Evolutionary conservation across 92 coral and sea anemone species (phyloP).

Genomic region (Phymanthus crucifer): DNA sequence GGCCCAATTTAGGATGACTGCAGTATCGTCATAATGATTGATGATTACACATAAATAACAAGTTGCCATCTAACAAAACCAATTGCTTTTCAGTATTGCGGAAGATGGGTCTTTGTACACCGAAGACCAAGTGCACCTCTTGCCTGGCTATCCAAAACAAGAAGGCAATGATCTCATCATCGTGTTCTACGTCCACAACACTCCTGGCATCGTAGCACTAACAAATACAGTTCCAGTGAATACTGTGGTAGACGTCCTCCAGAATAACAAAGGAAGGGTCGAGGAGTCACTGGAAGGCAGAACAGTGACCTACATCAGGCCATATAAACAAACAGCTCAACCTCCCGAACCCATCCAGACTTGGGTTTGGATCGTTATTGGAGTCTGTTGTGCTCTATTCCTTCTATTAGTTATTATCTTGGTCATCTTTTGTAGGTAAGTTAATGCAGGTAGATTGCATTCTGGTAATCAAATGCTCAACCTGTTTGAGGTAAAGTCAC

Average conservation of each 20-base stretch:
- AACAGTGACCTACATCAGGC: background rate
- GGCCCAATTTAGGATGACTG: no score
- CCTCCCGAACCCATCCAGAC: background rate
- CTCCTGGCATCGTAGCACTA: background rate
- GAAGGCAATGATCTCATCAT: background rate
- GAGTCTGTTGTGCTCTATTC: constrained; percentile 8
- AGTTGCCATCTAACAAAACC: no score
- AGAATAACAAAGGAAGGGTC: background rate
- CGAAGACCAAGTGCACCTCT: constrained; percentile 8
- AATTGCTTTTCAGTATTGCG: background rate
- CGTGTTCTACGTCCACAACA: background rate
- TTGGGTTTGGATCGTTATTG: constrained; percentile 7
- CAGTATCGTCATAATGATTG: no score
- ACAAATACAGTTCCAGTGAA: background rate
- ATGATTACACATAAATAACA: no score
- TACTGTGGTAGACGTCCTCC: background rate
- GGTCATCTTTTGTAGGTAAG: background rate
- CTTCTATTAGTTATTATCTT: background rate
- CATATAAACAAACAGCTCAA: background rate
- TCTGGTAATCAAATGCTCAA: no score
- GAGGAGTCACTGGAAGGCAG: background rate
- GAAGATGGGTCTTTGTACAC: background rate
- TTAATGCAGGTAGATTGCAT: background rate
- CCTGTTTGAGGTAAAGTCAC: no score
- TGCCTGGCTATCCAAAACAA: constrained; percentile 20